Evolutionary conservation across 2,113 vertebrate species (phyloP).

Genomic region (Hyla sarda): DNA sequence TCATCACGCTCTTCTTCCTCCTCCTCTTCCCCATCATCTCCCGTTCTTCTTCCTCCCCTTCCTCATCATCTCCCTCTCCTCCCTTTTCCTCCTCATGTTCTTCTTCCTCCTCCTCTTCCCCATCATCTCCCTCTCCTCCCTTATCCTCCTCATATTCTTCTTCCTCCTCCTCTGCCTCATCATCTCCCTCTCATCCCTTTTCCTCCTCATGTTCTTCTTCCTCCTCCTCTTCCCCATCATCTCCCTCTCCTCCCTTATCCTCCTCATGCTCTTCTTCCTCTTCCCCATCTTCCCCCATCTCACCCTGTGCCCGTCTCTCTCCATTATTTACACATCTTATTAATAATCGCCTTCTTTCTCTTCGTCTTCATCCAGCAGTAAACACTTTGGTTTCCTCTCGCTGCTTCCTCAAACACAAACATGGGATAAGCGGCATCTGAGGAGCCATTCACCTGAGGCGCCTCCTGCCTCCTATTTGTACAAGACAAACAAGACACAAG

Average conservation of each 20-base stretch:
- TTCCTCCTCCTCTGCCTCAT: neutral
- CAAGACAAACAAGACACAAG: conserved; percentile 29
- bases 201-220: neutral
- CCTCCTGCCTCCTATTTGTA: conserved; percentile 28
- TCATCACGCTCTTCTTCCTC: too few species aligned
- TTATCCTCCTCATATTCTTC: too few species aligned
- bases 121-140: neutral
- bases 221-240: neutral
- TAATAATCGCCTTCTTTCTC: neutral
- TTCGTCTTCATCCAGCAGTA: conserved; percentile 4
- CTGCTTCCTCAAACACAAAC: neutral
- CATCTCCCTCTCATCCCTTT: neutral
- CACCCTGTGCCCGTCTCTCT: neutral
- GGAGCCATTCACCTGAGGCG: neutral
- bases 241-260: neutral
- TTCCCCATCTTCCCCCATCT: neutral
- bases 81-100: neutral
- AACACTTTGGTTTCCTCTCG: neutral
- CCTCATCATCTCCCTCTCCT: neutral
- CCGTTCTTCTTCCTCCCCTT: neutral
- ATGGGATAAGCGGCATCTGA: conserved; percentile 1
- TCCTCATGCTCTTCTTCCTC: neutral
- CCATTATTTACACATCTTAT: neutral
- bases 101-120: neutral
- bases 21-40: too few species aligned